Evolutionary conservation across 2,797 vertebrate species (phyloP).

Genomic region (Darevskia nairensis): DNA sequence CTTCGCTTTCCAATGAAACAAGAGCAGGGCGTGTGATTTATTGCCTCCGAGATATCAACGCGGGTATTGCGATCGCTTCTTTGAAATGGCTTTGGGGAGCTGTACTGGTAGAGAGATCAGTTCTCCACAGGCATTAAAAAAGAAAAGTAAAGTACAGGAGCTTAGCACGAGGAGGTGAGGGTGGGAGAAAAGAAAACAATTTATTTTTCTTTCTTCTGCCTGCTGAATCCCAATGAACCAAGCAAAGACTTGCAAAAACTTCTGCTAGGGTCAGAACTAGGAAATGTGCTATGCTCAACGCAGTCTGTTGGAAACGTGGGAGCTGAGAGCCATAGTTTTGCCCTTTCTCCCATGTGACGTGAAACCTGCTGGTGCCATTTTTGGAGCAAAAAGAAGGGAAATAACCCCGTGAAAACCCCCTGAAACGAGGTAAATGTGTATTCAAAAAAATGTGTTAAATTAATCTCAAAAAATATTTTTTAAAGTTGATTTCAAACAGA

Average conservation of each 20-base stretch:
- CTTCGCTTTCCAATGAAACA: slow-evolving; percentile 63
- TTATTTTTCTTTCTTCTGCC: not conserved
- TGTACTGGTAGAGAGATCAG: slow-evolving; percentile 42
- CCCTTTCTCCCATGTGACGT: not conserved
- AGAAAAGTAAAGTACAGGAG: not conserved
- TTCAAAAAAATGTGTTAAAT: too few species aligned
- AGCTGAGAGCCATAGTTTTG: not conserved
- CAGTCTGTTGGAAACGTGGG: not conserved
- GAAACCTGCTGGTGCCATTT: not conserved
- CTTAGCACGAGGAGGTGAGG: not conserved
- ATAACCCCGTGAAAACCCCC: too few species aligned
- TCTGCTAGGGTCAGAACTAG: not conserved
- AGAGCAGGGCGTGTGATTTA: slow-evolving; percentile 65
- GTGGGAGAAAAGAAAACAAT: not conserved
- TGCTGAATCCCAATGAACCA: not conserved
- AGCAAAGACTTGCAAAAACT: not conserved
- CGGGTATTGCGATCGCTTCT: slow-evolving; percentile 51
- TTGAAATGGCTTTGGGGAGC: slow-evolving; percentile 57
- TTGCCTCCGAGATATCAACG: slow-evolving; percentile 30
- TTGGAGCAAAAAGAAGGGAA: too few species aligned
- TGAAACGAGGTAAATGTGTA: too few species aligned
- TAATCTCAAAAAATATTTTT: too few species aligned
- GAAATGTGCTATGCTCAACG: not conserved
- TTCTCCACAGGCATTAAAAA: not conserved
- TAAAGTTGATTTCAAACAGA: too few species aligned